Evolutionary conservation across 2,797 vertebrate species (phyloP).

Genomic region (Aselliscus stoliczkanus): DNA sequence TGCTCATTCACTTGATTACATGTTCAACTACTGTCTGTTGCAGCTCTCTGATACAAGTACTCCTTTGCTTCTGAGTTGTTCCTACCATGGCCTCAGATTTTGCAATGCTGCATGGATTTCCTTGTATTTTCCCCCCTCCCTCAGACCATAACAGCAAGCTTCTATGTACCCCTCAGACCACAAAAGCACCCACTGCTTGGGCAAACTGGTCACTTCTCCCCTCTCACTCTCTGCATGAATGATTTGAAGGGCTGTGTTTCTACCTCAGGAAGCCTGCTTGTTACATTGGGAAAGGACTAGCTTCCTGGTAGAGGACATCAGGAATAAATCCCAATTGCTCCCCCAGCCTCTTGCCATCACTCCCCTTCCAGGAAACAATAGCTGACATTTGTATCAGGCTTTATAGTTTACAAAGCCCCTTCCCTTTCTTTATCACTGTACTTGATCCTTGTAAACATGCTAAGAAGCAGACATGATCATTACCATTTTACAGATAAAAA

Average conservation of each 20-base stretch:
- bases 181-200: neutral
- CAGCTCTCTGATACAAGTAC: neutral
- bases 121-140: neutral
- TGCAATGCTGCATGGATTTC: neutral
- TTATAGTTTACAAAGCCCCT: neutral
- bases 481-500: constrained; percentile 55
- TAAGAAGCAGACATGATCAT: neutral
- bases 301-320: constrained; percentile 44
- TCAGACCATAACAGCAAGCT: neutral
- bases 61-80: neutral
- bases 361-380: constrained; percentile 46
- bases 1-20: neutral
- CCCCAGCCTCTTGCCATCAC: neutral
- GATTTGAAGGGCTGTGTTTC: neutral
- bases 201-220: neutral
- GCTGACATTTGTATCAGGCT: neutral
- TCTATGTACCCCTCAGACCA: neutral
- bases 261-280: neutral
- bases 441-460: neutral
- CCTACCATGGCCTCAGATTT: neutral
- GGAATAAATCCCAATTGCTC: constrained; percentile 14
- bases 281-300: neutral
- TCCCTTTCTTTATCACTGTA: neutral
- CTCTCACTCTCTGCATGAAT: neutral
- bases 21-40: neutral